Conservation (phyloP, 1,140 invertebrate genomes). For the Drosophila mayri region DNA sequence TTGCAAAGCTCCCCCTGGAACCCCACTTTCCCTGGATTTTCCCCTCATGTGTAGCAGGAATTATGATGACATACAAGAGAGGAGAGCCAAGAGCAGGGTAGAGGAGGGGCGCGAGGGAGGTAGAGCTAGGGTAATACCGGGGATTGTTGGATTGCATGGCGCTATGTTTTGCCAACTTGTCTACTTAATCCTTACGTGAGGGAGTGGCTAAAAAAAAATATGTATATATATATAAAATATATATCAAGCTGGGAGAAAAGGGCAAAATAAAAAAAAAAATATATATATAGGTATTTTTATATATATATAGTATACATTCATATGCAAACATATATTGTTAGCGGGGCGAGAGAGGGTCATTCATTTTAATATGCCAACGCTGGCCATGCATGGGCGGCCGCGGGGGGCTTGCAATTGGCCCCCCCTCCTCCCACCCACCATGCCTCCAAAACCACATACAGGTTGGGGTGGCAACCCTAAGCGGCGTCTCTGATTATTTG, state of each 20-base stretch:
- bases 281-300: conserved; percentile 29
- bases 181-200: conserved; percentile 68
- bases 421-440: neutral
- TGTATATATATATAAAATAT: neutral
- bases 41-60: conserved; percentile 47
- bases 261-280: neutral
- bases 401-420: conserved; percentile 42
- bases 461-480: conserved; percentile 28
- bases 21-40: conserved; percentile 14
- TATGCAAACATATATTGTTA: conserved; percentile 29
- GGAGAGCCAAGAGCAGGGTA: neutral
- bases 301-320: neutral
- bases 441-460: neutral
- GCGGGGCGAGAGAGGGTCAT: conserved; percentile 54
- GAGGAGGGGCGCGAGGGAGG: conserved; percentile 7
- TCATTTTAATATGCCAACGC: conserved; percentile 75
- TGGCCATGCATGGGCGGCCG: conserved; percentile 41
- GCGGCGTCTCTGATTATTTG: conserved; percentile 69
- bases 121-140: conserved; percentile 3
- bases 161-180: conserved; percentile 73
- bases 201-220: conserved; percentile 50
- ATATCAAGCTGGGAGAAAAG: conserved; percentile 1
- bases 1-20: conserved; percentile 17
- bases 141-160: conserved; percentile 41
- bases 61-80: conserved; percentile 44